phyloP scores from a whole-genome alignment of 2,888 invertebrate genomes.

The Byasa hedistus region DNA sequence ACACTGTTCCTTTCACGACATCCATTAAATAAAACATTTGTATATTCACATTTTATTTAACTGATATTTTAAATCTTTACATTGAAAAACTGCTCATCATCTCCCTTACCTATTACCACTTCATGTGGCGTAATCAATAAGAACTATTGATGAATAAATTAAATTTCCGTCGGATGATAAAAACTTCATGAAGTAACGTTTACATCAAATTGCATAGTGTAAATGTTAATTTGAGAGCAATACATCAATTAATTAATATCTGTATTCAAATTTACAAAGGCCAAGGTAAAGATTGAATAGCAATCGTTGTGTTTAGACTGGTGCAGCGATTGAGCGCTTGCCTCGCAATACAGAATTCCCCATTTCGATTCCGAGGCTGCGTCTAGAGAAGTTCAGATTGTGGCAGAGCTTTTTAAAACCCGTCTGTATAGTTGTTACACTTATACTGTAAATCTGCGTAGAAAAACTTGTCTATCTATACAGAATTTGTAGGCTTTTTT shows the following conservation, averaged over 20 bases:
- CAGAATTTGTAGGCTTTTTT: no score
- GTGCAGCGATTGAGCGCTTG: no score
- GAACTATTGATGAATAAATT: neutral
- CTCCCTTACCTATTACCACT: no score
- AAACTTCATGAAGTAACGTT: neutral
- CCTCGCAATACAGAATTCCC: no score
- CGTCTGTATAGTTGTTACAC: no score
- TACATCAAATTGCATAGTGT: neutral
- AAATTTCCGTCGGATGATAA: neutral
- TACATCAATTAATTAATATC: slow-evolving; percentile 6
- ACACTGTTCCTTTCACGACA: neutral
- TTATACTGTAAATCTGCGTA: neutral
- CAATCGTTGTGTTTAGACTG: neutral
- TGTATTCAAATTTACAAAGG: slow-evolving; percentile 6
- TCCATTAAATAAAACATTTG: neutral
- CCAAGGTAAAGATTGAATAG: neutral
- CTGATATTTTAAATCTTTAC: no score
- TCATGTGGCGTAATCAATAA: neutral
- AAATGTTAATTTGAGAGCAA: slow-evolving; percentile 1
- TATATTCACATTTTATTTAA: no score
- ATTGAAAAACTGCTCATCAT: no score
- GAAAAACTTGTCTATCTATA: neutral
- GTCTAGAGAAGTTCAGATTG: no score
- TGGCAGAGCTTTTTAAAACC: no score
- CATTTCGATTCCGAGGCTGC: no score